Percentiles rank a stretch among this genome's conserved stretches.
Evolutionary conservation across 2,113 vertebrate species (phyloP).

Genomic region (Thamnophis sirtalis): DNA sequence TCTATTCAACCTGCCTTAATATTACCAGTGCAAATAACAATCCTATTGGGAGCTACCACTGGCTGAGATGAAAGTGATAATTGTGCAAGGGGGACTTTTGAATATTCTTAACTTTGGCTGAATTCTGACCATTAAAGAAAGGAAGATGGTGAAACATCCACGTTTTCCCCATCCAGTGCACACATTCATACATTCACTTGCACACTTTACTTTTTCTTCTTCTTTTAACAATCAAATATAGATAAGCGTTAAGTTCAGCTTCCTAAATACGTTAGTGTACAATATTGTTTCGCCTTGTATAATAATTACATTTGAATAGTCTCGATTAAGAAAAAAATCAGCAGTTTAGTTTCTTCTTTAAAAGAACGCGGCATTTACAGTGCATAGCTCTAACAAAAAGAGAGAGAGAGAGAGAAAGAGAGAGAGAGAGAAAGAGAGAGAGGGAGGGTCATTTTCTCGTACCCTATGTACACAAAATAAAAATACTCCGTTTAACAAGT

Average conservation of each 20-base stretch:
- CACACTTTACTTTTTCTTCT: conserved; percentile 48
- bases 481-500: conserved; percentile 93
- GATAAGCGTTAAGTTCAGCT: conserved; percentile 84
- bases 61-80: not conserved
- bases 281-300: conserved; percentile 87
- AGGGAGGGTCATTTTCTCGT: conserved; percentile 86
- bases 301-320: conserved; percentile 95
- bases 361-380: conserved; percentile 99
- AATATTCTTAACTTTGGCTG: conserved; percentile 1
- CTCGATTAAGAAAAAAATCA: conserved; percentile 90
- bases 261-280: conserved; percentile 93
- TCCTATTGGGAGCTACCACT: not conserved
- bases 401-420: conserved; percentile 82
- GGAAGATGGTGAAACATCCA: conserved; percentile 67
- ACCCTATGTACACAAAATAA: conserved; percentile 98
- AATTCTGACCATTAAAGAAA: conserved; percentile 42
- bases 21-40: not conserved
- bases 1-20: not conserved
- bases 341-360: conserved; percentile 77
- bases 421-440: conserved; percentile 73
- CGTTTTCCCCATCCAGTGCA: conserved; percentile 67
- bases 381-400: conserved; percentile 95
- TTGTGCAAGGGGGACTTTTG: too few relatives aligned
- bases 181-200: conserved; percentile 63
- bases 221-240: conserved; percentile 91